These are phyloP conservation scores for Empis stercorea DNA, from an alignment of 2,888 invertebrate species.

Conservation along the genomic window DNA sequence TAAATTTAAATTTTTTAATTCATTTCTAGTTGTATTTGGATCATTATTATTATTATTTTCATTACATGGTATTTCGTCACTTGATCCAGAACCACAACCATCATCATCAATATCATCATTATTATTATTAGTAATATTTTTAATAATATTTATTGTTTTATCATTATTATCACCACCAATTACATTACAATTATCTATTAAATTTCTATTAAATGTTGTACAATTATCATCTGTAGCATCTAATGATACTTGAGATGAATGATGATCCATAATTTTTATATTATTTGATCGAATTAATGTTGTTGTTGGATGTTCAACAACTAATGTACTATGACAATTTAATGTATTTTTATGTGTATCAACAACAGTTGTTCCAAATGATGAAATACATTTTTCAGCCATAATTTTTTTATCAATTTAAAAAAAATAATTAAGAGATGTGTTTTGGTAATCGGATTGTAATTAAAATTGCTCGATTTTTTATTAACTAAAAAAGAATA, in stretches of 20 bases:
- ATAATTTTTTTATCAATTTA: background rate
- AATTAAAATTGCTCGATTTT: too few relatives aligned
- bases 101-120: constrained; percentile 7
- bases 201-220: background rate
- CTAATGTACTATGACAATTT: too few relatives aligned
- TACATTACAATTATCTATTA: too few relatives aligned
- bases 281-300: background rate
- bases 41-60: constrained; percentile 6
- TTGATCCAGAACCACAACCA: constrained; percentile 12
- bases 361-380: background rate
- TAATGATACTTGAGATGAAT: background rate
- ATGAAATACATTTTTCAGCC: constrained; percentile 1
- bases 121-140: background rate
- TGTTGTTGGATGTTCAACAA: background rate
- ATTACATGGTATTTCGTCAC: constrained; percentile 11
- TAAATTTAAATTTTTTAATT: constrained; percentile 19
- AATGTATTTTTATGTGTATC: background rate
- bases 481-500: too few relatives aligned
- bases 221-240: background rate
- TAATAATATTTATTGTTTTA: background rate
- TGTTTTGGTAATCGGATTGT: too few relatives aligned
- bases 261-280: background rate
- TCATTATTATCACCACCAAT: constrained; percentile 10
- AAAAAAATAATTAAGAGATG: too few relatives aligned
- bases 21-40: constrained; percentile 10